Conservation (phyloP, 2,888 invertebrate genomes). For the Holacanthella duospinosa region DNA sequence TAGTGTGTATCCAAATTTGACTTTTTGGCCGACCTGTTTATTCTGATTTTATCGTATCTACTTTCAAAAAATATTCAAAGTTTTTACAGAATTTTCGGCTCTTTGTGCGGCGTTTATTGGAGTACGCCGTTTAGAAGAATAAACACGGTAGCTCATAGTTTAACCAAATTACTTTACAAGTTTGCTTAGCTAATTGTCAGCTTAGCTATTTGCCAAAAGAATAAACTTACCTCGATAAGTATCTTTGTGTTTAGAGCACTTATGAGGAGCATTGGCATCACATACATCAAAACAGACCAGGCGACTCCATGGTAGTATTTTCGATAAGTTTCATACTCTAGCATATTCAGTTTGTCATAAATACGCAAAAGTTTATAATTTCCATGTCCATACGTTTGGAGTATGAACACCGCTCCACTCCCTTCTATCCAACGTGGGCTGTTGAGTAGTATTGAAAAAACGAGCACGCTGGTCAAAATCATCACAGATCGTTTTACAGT, state of each 20-base stretch:
- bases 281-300: neutral
- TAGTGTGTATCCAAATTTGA: too few relatives aligned
- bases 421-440: neutral
- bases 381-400: neutral
- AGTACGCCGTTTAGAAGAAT: too few relatives aligned
- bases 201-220: too few relatives aligned
- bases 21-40: too few relatives aligned
- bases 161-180: too few relatives aligned
- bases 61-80: too few relatives aligned
- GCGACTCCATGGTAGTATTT: neutral
- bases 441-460: neutral
- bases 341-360: neutral
- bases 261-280: neutral
- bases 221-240: neutral
- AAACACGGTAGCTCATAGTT: too few relatives aligned
- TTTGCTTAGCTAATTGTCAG: too few relatives aligned
- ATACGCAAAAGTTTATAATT: neutral
- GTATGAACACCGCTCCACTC: neutral
- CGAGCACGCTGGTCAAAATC: neutral
- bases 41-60: too few relatives aligned
- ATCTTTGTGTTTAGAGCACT: neutral
- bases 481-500: neutral
- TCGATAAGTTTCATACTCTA: neutral
- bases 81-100: too few relatives aligned
- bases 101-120: too few relatives aligned